Evolutionary conservation across 1,140 invertebrate genomes (phyloP), one percentile per base, ranked within the genome.

Genomic region (Diachasmimorpha longicaudata): DNA sequence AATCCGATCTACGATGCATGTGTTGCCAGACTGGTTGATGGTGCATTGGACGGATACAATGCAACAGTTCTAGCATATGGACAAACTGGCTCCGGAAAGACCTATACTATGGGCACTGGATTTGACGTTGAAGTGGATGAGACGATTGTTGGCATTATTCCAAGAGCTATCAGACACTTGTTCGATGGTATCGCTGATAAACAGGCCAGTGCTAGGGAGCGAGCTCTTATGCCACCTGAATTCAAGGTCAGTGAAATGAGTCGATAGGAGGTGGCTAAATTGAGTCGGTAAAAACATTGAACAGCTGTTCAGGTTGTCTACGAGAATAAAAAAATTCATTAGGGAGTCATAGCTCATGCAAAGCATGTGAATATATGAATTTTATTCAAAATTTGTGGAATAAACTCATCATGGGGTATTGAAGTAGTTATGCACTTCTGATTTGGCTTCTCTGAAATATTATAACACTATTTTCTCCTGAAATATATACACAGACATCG

Each of bases 81-180:
- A 75, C 98, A 97, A 92, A 99, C 97, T 63, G 97, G 97, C 0
- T 97, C 95, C 21, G 98, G 98, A 0, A 99, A 99, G 91, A 99
- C 98, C 0, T 99, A 97, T 85, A 98, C 97, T 0, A 99, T 99
- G 98, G 98, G 98, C 21, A 99, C 98, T 8, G 97, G 96, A 0
- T 99, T 99, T 88, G 97, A 99, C 81, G 91, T 96, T 3, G 94
- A 95, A 74, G 86, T 93, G 5, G 90, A 91, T 23, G 91, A 93
- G 4, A 75, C 48, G 55, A 76, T 89, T 16, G 72, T 93, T 69
- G 98, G 98, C 2, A 98, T 99, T 78, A 97, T 99, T 80, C 97
- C 98, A 0, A 92, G 98, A 74, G 97, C 98, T 5, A 95, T 99
- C 46, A 91, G 93, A 71, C 95, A 97, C 77, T 92, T 99, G 67